A percentile compares a stretch with the other conserved stretches of the same genome.
These are phyloP conservation scores for Wiebesia pumilae DNA, from an alignment of 1,140 invertebrate species.

Conservation along the genomic window DNA sequence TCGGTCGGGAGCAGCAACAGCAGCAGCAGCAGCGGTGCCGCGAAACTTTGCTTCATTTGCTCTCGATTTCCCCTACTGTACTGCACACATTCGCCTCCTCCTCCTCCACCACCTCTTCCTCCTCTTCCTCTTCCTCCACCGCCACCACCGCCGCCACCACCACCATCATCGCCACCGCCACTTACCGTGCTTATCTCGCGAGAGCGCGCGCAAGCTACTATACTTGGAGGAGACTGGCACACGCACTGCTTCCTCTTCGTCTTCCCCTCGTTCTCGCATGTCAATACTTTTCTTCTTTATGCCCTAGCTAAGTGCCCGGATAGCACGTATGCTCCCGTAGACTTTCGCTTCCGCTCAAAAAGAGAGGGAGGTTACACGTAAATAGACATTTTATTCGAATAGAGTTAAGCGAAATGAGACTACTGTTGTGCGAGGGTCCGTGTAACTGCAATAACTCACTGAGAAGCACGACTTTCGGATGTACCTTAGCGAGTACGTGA, in stretches of 20 bases:
- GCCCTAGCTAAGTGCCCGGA: neutral
- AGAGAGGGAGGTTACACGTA: neutral
- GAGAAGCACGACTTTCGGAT: conserved; percentile 27
- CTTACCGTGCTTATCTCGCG: neutral
- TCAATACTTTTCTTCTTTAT: neutral
- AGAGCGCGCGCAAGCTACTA: neutral
- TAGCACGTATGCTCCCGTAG: neutral
- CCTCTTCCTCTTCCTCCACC: neutral
- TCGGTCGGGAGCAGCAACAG: conserved; percentile 21
- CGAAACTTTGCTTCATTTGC: conserved; percentile 47
- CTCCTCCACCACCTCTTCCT: neutral
- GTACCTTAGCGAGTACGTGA: neutral
- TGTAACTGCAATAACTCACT: conserved; percentile 26
- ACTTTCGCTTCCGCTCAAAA: neutral
- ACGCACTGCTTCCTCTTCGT: conserved; percentile 20
- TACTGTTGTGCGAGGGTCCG: neutral
- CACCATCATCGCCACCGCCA: neutral
- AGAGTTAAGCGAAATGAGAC: neutral
- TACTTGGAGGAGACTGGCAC: neutral
- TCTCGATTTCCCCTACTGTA: conserved; percentile 39
- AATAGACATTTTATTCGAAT: conserved; percentile 35
- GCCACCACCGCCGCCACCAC: neutral
- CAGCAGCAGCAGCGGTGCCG: neutral
- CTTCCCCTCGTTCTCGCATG: neutral
- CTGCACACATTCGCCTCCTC: neutral